These are phyloP conservation scores for Chloropsis hardwickii DNA, from an alignment of 2,113 vertebrate genomes.

Conservation along the genomic window DNA sequence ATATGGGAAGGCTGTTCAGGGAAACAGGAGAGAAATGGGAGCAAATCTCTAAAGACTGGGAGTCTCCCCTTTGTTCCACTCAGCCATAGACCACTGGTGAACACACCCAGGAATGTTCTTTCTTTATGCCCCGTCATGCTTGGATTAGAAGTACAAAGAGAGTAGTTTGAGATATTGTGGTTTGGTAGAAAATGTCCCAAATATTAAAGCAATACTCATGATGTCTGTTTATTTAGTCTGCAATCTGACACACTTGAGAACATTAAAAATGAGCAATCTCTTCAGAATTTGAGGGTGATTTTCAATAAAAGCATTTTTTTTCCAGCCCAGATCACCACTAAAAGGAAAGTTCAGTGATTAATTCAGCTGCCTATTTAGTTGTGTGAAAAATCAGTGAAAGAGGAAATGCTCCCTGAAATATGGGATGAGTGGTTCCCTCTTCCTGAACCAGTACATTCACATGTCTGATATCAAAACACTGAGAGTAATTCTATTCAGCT, in stretches of 20 bases:
- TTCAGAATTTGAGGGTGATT: background rate
- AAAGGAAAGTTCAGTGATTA: background rate
- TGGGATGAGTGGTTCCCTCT: background rate
- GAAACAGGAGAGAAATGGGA: background rate
- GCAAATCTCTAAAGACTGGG: background rate
- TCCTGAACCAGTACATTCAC: background rate
- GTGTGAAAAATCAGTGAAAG: background rate
- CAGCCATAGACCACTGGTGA: background rate
- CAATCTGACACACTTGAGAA: background rate
- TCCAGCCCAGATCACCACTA: background rate
- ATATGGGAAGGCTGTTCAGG: background rate
- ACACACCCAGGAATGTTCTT: background rate
- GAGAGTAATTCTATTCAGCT: background rate
- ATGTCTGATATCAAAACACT: background rate
- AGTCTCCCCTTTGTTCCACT: background rate
- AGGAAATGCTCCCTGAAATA: background rate
- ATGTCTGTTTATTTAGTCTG: background rate
- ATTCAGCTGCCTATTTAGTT: background rate
- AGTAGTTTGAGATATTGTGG: background rate
- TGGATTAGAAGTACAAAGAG: background rate
- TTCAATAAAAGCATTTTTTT: background rate
- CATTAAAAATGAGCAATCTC: background rate
- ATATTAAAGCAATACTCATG: rapidly evolving
- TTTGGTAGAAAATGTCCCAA: background rate
- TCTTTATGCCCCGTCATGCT: background rate